Evolutionary conservation across 1,140 invertebrate species (phyloP), one percentile per base, ranked within the genome.

Genomic region (Pseudachorutes palmiensis): DNA sequence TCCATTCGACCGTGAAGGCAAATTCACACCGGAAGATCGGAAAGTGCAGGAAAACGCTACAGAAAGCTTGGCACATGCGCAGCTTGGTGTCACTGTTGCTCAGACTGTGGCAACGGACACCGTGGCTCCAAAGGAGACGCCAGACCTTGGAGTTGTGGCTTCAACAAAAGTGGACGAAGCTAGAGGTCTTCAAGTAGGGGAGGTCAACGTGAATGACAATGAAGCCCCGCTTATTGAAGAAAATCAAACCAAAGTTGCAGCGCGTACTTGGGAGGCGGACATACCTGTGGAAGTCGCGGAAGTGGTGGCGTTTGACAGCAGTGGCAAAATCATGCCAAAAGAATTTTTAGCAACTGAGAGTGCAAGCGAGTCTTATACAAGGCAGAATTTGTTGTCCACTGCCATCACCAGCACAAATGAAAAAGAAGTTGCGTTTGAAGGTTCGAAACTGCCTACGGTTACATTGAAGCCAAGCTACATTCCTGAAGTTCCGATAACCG

Each of bases 151-250:
- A n/a, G n/a, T n/a, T n/a, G n/a, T n/a, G n/a, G 36, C 36, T 19
- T 12, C 9, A 45, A 45, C 36, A 45, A 45, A 45, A 55, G 51
- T 55, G 24, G 51, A 55, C 24, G 51, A 55, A 24, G 51, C 51
- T 26, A 22, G 9, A 9, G 24, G 14, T 5, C 51, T 55, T 24
- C 12, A 55, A 16, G 51, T 55, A 5, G 24, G 24, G 5, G 24
- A 12, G 5, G 24, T 22, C 14, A 9, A 24, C 3, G 14, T 55
- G 12, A 9, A 55, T 5, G 51, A 55, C 5, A 16, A 12, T 5
- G 51, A 55, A 22, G 12, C 51, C 24, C 51, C 51, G 24, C 24
- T 55, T 19, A 5, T 24, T 5, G 5, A 55, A 14, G 12, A 12
- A 5, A 26, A 14, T 3, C 3, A 55, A 9, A 30, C 14, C 12